These are phyloP conservation scores for Therioaphis trifolii DNA, from an alignment of 2,888 invertebrate genomes.

Conservation along the genomic window DNA sequence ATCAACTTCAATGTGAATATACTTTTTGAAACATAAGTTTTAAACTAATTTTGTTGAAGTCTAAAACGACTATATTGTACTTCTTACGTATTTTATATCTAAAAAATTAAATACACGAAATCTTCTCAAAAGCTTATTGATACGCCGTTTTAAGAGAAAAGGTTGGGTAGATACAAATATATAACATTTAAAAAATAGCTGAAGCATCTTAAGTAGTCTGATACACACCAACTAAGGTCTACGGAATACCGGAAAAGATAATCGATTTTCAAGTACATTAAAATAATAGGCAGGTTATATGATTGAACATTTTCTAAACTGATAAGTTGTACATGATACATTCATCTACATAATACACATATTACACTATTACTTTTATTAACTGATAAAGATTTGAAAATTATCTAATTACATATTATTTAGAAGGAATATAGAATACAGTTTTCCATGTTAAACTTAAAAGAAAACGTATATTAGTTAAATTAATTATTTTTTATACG, in stretches of 20 bases:
- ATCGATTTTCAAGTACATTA: conserved; percentile 23
- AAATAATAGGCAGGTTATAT: background rate
- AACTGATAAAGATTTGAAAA: background rate
- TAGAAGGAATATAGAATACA: background rate
- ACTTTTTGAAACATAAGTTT: background rate
- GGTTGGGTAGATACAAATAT: background rate
- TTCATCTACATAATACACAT: no score
- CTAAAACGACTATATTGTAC: no score
- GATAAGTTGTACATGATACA: background rate
- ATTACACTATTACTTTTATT: background rate
- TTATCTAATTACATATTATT: background rate
- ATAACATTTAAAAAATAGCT: background rate
- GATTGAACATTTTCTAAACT: background rate
- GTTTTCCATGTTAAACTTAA: background rate
- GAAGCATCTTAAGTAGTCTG: background rate
- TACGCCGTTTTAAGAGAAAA: background rate
- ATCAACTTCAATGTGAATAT: no score
- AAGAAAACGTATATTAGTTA: no score
- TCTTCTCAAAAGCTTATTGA: background rate
- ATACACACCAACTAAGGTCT: background rate
- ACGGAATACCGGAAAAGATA: background rate
- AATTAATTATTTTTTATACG: no score
- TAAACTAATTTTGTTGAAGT: background rate
- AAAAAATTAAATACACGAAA: background rate
- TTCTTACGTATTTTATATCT: no score